These are phyloP conservation scores for Drosophila kanapiae DNA, from an alignment of 1,140 invertebrate species.

Conservation along the genomic window DNA sequence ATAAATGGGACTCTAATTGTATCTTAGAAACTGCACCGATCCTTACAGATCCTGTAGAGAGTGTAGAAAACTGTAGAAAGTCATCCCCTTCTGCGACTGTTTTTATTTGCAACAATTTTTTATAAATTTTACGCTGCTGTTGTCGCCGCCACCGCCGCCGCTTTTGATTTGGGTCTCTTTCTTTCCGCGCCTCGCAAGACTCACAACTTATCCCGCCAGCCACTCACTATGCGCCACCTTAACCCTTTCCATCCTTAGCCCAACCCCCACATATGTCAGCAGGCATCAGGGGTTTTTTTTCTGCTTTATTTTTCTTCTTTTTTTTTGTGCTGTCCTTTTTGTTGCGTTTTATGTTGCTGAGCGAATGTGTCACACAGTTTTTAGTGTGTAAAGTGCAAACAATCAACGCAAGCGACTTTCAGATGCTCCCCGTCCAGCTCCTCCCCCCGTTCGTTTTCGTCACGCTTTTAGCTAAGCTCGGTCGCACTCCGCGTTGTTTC, in stretches of 20 bases:
- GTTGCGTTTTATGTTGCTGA: conserved; percentile 46
- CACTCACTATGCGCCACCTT: conserved; percentile 13
- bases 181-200: conserved; percentile 22
- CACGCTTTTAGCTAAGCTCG: conserved; percentile 53
- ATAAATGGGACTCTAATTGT: too few species aligned
- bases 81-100: not conserved
- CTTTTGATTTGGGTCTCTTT: conserved; percentile 64
- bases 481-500: conserved; percentile 40
- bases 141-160: conserved; percentile 51
- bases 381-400: conserved; percentile 80
- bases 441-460: not conserved
- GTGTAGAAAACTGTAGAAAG: not conserved
- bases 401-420: conserved; percentile 78
- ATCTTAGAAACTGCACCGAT: not conserved
- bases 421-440: conserved; percentile 38
- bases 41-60: not conserved
- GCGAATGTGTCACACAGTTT: conserved; percentile 65
- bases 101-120: conserved; percentile 32
- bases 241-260: not conserved
- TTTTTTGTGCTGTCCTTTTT: conserved; percentile 7
- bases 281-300: conserved; percentile 34
- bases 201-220: conserved; percentile 21
- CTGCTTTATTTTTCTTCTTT: not conserved
- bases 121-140: conserved; percentile 51
- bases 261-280: conserved; percentile 46